Base-by-base conservation (phyloP, 2,888 invertebrate genomes). In the Iphiclides podalirius region DNA sequence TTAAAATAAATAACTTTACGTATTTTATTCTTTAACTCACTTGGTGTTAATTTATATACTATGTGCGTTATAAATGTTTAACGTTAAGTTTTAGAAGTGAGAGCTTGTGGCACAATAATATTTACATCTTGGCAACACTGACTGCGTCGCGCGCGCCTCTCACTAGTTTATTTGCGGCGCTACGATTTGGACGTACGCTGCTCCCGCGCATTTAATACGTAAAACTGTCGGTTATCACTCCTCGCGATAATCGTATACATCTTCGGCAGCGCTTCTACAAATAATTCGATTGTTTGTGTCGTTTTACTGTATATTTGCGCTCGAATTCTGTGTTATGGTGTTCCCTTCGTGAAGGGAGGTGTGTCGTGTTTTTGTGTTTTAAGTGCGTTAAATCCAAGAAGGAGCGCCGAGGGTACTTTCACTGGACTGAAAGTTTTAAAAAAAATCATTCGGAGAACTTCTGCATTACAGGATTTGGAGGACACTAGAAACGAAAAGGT, bases 401-500 rank as follows among this genome's bases (percentile, higher is more conserved):
- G 78, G 75, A 70, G 63, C 60, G 57, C 87, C 86, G 83, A 85
- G 79, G 78, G 79, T 79, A 87, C 87, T 88, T 88, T 88, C 87
- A 88, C 87, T 88, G 82, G 87, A 79, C 76, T 88, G 87, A 88
- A 88, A 88, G 87, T 88, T 76, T 68, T 70, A 3, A 26, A 79
- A 37, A 79, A 67, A 81, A 77, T 83, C 80, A 80, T 82, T 79
- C 86, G 87, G 86, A 79, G 60, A 68, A 75, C 79, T 82, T 83
- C 86, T 76, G 73, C 51, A 61, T 65, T 63, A 68, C 75, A 70
- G 79, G 70, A 74, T 61, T 61, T 60, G 55, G 58, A 64, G 62
- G 70, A 70, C 71, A 70, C 64, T 58, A 60, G 58, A 54, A 56
- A 59, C 59, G 54, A 60, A 61, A 67, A 83, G 84, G 83, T 85